Conservation (phyloP, 2,113 vertebrate genomes). For the Cavia aperea region DNA sequence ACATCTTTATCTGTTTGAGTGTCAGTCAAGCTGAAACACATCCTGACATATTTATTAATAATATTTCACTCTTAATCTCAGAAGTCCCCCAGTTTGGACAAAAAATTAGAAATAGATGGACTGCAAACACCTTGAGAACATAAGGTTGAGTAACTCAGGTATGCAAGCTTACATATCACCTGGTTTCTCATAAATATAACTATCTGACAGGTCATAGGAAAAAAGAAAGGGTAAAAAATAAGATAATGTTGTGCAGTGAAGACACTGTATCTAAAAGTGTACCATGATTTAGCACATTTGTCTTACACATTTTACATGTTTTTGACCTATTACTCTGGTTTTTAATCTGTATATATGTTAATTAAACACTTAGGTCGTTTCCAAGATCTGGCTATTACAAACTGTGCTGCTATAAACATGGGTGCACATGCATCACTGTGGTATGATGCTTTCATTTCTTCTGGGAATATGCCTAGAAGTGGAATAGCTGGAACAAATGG, state of each 20-base stretch:
- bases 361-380: no score
- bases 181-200: no score
- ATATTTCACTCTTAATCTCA: background rate
- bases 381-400: no score
- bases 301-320: background rate
- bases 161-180: background rate
- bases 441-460: no score
- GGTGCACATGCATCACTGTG: no score
- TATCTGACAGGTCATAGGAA: background rate
- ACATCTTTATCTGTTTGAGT: background rate
- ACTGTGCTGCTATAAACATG: no score
- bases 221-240: background rate
- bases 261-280: background rate
- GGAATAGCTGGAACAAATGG: no score
- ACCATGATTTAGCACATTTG: background rate
- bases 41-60: background rate
- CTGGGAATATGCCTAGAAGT: no score
- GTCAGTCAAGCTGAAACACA: background rate
- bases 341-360: no score
- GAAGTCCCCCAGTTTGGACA: background rate
- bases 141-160: background rate
- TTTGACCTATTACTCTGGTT: background rate
- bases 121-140: background rate
- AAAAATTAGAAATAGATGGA: background rate
- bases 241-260: background rate